Evolutionary conservation across 2,113 vertebrate genomes (phyloP), one percentile per base, ranked within the genome.

Genomic region (Atractosteus spatula): DNA sequence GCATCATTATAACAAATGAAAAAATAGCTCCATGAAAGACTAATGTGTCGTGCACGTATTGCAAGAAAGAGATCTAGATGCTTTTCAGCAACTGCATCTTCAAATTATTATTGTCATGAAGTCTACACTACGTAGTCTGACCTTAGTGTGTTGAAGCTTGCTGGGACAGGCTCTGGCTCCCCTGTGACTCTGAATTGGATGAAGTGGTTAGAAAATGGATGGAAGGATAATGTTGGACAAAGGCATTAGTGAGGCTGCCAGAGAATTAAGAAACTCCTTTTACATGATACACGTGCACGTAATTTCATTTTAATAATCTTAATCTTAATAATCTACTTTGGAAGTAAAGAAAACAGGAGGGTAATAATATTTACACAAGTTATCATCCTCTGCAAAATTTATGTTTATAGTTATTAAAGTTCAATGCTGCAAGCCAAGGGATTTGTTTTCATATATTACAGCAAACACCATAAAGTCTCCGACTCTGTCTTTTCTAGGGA

Each of bases 281-380:
- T 72, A 47, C 67, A 43, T 69, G 62, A 57, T 74, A 59, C 43
- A 56, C 47, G 41, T 69, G 62, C 70, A 8, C 3, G 0, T 64
- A 72, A 63, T 70, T 13, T 45, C 41, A 3, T 71, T 83, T 29
- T 29, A 10, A 10, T 51, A 51, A 51, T 51, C 47, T 51, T 51
- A 51, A 5, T 51, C 29, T 73, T 73, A 71, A 70, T 74, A 59
- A 70, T 41, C n/a, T 47, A 68, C 10, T 59, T 75, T 63, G 63
- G 59, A 67, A 51, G 42, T 55, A 66, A 17, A 62, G 2, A 68
- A 57, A n/a, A 29, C 29, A 70, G 14, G 56, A 67, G 65, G 55
- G 77, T 55, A 72, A 29, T 45, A 42, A 68, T 73, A 68, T 72
- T 76, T 76, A 55, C 51, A 42, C 47, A 51, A n/a, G 5, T 73